Evolutionary conservation across 1,140 invertebrate genomes (phyloP).

Genomic region (Heliconius himera): DNA sequence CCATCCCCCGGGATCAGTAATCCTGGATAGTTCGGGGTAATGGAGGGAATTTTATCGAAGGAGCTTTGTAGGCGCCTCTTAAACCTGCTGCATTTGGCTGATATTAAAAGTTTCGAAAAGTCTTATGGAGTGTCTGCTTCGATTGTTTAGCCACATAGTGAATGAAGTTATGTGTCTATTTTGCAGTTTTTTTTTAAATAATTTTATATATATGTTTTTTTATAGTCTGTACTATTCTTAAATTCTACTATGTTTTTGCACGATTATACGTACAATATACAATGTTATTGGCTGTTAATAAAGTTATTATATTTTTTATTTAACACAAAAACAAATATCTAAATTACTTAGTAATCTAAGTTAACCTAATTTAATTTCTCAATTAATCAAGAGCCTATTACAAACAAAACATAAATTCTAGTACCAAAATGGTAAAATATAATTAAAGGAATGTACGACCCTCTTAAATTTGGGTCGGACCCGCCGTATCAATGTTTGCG

Average conservation of each 20-base stretch:
- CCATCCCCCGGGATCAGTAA: constrained; percentile 45
- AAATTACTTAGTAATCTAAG: not conserved
- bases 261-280: no score
- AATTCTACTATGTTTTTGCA: no score
- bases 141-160: not conserved
- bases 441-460: constrained; percentile 32
- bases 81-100: constrained; percentile 40
- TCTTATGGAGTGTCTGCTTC: not conserved
- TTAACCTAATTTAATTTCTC: not conserved
- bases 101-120: constrained; percentile 33
- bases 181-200: no score
- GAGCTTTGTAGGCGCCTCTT: constrained; percentile 43
- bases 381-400: not conserved
- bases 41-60: constrained; percentile 44
- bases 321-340: not conserved
- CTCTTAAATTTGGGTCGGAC: constrained; percentile 52
- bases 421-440: constrained; percentile 3
- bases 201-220: no score
- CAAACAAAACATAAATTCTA: not conserved
- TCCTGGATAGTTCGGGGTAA: constrained; percentile 48
- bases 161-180: not conserved
- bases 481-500: constrained; percentile 63
- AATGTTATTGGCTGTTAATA: no score
- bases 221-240: no score
- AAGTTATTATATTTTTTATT: no score